phyloP scores from a whole-genome alignment of 2,113 vertebrate species.

The Taurulus bubalis region DNA sequence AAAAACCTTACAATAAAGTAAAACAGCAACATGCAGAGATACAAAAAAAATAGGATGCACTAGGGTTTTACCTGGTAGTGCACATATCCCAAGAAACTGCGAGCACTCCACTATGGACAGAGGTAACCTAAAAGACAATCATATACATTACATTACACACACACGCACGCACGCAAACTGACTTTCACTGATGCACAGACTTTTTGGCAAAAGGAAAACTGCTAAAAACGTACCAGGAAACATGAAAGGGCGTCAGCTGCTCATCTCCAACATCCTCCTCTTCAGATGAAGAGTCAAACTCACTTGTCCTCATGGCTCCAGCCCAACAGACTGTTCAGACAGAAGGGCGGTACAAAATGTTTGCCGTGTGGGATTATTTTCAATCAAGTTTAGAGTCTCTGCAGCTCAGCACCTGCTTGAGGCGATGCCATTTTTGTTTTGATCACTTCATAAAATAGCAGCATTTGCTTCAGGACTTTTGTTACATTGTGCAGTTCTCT shows the following conservation, averaged over 20 bases:
- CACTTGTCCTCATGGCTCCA: constrained; percentile 73
- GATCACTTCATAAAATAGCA: not conserved
- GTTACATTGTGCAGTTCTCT: not conserved
- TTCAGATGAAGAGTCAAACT: constrained; percentile 91
- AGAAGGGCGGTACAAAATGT: not conserved
- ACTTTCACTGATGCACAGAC: not conserved
- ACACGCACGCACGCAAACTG: not conserved
- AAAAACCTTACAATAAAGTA: not conserved
- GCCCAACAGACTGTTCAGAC: constrained; percentile 10
- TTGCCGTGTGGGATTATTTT: not conserved
- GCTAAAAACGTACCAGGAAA: constrained; percentile 86
- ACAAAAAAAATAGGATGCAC: not conserved
- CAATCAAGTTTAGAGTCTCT: not conserved
- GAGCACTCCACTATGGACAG: constrained; percentile 84
- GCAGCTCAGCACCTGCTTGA: not conserved
- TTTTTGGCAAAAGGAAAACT: not conserved
- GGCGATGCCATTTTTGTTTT: not conserved
- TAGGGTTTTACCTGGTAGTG: constrained; percentile 87
- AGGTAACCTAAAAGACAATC: constrained; percentile 82
- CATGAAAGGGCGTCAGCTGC: constrained; percentile 80
- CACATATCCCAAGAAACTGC: constrained; percentile 88
- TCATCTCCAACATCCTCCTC: constrained; percentile 86
- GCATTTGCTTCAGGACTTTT: not conserved
- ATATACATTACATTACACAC: not conserved
- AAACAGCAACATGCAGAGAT: not conserved